phyloP scores from a whole-genome alignment of 1,140 invertebrate species.

The Ostrea denselamellosa region DNA sequence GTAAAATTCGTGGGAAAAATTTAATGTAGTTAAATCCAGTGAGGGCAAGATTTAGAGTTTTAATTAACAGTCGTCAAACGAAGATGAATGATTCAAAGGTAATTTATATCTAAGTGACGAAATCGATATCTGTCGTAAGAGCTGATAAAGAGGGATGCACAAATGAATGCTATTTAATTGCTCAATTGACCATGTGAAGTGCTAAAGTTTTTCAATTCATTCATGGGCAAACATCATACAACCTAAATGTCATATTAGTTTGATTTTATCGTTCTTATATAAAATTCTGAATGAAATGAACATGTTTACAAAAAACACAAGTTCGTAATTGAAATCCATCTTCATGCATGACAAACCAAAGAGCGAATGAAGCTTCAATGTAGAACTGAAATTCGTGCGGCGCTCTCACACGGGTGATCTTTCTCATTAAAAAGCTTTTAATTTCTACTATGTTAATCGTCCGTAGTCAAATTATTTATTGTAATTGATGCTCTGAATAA shows the following conservation, averaged over 20 bases:
- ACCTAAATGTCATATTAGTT: background rate
- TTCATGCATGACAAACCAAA: background rate
- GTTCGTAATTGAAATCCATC: slow-evolving; percentile 1
- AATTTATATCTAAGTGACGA: background rate
- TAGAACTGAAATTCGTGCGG: background rate
- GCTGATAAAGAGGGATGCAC: background rate
- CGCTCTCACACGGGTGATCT: background rate
- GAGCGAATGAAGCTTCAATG: background rate
- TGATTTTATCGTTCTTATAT: background rate
- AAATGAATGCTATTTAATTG: background rate
- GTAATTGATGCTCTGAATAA: background rate
- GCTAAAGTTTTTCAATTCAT: background rate
- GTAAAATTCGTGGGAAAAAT: background rate
- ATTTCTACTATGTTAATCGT: background rate
- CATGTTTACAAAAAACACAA: background rate
- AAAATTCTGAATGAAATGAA: background rate
- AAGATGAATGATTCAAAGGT: background rate
- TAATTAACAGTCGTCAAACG: background rate
- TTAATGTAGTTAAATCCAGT: background rate
- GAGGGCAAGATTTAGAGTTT: background rate
- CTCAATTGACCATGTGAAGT: background rate
- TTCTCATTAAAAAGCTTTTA: background rate
- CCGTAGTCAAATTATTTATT: slow-evolving; percentile 13
- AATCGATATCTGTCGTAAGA: background rate
- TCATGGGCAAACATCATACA: background rate